These are phyloP conservation scores for Halisarca cf. caerulea DNA, from an alignment of 37 sponge, comb jelly and placozoan species.

Conservation along the genomic window DNA sequence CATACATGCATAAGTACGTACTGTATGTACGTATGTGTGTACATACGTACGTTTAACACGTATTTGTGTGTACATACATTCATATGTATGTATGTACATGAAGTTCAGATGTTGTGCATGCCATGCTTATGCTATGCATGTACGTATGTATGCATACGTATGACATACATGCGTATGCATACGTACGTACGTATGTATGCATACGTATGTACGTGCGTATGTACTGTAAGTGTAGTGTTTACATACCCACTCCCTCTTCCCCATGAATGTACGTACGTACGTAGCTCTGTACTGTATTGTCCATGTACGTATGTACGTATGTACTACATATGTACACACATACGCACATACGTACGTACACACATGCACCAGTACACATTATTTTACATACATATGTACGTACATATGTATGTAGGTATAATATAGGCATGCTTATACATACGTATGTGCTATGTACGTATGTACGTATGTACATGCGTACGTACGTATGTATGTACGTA, in stretches of 20 bases:
- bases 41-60: no score
- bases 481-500: background rate
- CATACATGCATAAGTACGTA: no score
- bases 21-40: no score
- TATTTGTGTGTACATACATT: no score
- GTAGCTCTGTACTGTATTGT: background rate
- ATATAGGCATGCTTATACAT: no score
- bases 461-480: background rate
- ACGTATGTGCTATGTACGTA: background rate
- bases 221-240: no score
- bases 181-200: slow-evolving; percentile 15
- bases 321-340: background rate
- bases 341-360: background rate
- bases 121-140: no score
- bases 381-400: background rate
- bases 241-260: no score
- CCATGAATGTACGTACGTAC: background rate
- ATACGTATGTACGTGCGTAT: slow-evolving; percentile 1
- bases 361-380: background rate
- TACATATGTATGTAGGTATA: background rate
- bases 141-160: no score
- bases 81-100: no score
- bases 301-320: background rate
- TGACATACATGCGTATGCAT: background rate
- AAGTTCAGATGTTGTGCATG: no score